Evolutionary conservation across 2,888 invertebrate species (phyloP), one percentile per base, ranked within the genome.

Genomic region (Agonopterix heracliana): DNA sequence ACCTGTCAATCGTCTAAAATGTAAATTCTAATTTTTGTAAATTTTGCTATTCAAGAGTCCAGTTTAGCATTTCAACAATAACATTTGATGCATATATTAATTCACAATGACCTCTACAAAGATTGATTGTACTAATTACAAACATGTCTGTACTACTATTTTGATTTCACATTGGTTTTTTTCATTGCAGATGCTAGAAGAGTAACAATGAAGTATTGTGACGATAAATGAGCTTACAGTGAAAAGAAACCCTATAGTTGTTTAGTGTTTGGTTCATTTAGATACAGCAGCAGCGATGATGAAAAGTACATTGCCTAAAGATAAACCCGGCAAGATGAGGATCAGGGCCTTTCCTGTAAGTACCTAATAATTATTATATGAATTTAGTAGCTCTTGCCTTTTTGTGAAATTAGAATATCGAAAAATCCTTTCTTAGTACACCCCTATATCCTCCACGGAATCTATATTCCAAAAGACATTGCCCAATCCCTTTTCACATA

Each of bases 331-430:
- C 90, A 98, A 98, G 90, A 98, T 98, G 98, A 93, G 98, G 79
- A 98, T 98, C 78, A 92, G 98, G 85, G 98, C 98, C 66, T 98
- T 98, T 90, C 98, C 98, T 82, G 98, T 98, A 90, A 97, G 96
- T 92, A 41, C n/a, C 2, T 0, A 4, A 3, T 26, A 26, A 26
- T 26, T 26, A 5, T 5, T 26, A 26, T 26, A 26, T 26, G 26
- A 26, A 26, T 26, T 26, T 26, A 26, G 0, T 14, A 14, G 14
- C 26, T n/a, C n/a, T n/a, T n/a, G n/a, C n/a, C n/a, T n/a, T n/a
- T n/a, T n/a, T n/a, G n/a, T n/a, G n/a, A n/a, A n/a, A n/a, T n/a
- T n/a, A n/a, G n/a, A n/a, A n/a, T n/a, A n/a, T n/a, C n/a, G n/a
- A n/a, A n/a, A n/a, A n/a, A 14, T 14, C 14, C 14, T 14, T 14